Base-by-base conservation (phyloP, 2,113 vertebrate genomes). In the Gnathochromis pfefferi region DNA sequence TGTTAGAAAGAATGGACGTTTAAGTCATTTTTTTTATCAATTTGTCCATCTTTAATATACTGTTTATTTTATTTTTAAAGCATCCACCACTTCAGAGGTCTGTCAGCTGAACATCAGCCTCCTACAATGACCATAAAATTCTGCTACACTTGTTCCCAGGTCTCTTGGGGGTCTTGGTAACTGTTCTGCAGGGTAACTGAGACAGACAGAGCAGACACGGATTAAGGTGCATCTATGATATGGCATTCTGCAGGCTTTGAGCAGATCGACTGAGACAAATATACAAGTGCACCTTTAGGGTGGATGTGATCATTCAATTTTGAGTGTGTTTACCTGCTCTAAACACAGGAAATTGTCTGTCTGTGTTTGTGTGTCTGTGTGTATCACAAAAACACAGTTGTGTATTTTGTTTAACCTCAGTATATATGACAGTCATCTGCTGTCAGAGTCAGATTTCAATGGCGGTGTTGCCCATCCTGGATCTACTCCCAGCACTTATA, bases 311-410 rank as follows among this genome's bases (percentile, higher is more conserved):
- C 28, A 73, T 81, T 75, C 84, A 82, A 89, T 58, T 21, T 54
- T 16, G 53, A 86, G 60, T 4, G 2, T 14, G 16, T 89, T 55
- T 80, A 53, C 7, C 35, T 78, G 2, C 11, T 73, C 49, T 73
- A 6, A 63, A 53, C 51, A 80, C 84, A 93, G 93, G 92, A 95
- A 93, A 94, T 93, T 84, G 75, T 83, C 65, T 89, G 87, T 89
- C 85, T 91, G 85, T 54, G 81, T 49, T 23, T 55, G 75, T 78
- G 9, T 75, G 42, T 28, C 9, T 75, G 40, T 28, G 23, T 78
- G 70, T 49, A 49, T 78, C 42, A 75, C 23, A 4, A 75, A 75
- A 75, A 47, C 70, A 75, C 23, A 47, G 23, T 42, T 28, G 42
- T 47, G 70, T 75, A 10, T 49, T 45, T 49, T 78, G 23, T n/a